A percentile compares a stretch with the other conserved stretches of the same genome.
phyloP scores from a whole-genome alignment of 2,797 vertebrate species.

The Alauda arvensis region DNA sequence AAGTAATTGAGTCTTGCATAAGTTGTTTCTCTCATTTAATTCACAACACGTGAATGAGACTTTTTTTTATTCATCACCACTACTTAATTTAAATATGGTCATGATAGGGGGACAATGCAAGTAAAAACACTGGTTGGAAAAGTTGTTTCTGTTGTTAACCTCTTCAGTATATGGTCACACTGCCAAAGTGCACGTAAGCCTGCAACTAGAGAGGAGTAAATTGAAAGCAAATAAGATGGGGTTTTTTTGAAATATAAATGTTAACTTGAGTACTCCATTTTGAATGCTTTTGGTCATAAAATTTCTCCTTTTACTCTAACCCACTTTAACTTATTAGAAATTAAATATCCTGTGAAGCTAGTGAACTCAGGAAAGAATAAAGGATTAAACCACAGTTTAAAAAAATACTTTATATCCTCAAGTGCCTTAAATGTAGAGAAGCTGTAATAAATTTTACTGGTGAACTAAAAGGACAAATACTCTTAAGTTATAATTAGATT shows the following conservation, averaged over 20 bases:
- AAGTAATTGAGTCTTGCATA: slow-evolving; percentile 5
- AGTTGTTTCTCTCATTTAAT: slow-evolving; percentile 38
- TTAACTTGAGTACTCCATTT: neutral
- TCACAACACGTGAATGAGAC: slow-evolving; percentile 1
- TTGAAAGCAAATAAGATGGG: neutral
- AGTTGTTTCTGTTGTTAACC: neutral
- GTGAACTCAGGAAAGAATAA: neutral
- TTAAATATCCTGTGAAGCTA: neutral
- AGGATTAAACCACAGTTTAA: neutral
- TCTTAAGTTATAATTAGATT: slow-evolving; percentile 38
- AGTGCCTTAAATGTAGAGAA: neutral
- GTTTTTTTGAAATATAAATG: neutral
- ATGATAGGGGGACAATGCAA: neutral
- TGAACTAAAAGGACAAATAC: neutral
- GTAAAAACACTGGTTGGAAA: neutral
- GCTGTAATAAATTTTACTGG: neutral
- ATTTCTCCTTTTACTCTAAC: neutral
- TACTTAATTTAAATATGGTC: neutral
- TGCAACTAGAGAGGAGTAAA: neutral
- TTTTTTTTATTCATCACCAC: slow-evolving; percentile 2
- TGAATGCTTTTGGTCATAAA: neutral
- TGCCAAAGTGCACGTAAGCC: neutral
- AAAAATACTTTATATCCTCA: neutral
- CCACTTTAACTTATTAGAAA: neutral
- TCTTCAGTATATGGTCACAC: neutral